Evolutionary conservation across 2,888 invertebrate species (phyloP), one percentile per base, ranked within the genome.

Genomic region (Agrochola lychnidis): DNA sequence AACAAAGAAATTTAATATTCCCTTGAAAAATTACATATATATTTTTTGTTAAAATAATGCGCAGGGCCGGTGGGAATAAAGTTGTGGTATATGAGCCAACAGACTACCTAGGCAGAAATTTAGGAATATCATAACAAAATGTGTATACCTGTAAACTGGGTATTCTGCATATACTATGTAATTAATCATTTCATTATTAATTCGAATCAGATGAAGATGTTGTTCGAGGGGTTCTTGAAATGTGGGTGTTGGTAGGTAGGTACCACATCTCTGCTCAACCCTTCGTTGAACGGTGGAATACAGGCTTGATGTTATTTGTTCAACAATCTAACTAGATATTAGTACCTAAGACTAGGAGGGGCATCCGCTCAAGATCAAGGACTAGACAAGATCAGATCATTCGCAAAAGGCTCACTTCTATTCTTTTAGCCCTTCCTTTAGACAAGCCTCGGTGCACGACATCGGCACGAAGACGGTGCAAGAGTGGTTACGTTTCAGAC

Each of bases 1-100:
- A 73, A 87, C 87, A 87, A 85, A 79, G 83, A 78, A 70, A 68
- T 77, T 74, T 36, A 53, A 74, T 51, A 69, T 76, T 75, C 53
- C 30, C 14, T 67, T 76, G 73, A 30, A 53, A 51, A 80, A 51
- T 25, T 36, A 30, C 30, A 30, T 30, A n/a, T 19, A n/a, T 53
- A 7, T n/a, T 56, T 70, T 61, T 70, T 51, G 36, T 36, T 70
- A 14, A 57, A 40, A 42, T 12, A 42, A 53, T 42, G 25, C 10
- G 51, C 9, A 7, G 9, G 19, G 51, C 22, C 22, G 7, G 22
- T 7, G 7, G 22, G 14, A 14, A 51, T 51, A 51, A 51, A 19
- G 6, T 51, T 51, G 51, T 19, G 19, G 7, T 22, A 22, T 51
- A 22, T 9, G 22, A 22, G 22, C 51, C 51, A 51, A 7, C 19